Conservation (phyloP, 2,797 vertebrate genomes). For the Neosilurus hyrtlii region DNA sequence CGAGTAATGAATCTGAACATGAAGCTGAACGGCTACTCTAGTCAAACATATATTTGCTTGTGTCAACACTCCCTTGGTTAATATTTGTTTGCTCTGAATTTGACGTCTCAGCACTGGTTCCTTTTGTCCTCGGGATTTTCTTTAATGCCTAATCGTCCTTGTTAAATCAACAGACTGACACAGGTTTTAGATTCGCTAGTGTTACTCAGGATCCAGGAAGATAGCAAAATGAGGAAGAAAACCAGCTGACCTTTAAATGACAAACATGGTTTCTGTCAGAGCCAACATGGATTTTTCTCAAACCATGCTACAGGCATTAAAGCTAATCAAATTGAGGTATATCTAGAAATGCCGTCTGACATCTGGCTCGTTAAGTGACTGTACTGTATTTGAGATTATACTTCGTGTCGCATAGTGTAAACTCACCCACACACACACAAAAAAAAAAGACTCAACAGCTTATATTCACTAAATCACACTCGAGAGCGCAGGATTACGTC, state of each 20-base stretch:
- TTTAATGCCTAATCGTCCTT: conserved; percentile 48
- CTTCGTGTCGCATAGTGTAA: neutral
- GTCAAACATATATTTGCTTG: conserved; percentile 48
- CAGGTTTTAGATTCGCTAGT: conserved; percentile 30
- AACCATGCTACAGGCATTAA: conserved; percentile 18
- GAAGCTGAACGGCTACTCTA: conserved; percentile 34
- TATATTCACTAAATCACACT: neutral
- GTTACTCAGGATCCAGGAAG: conserved; percentile 31
- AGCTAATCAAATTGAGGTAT: conserved; percentile 13
- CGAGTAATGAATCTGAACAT: conserved; percentile 41
- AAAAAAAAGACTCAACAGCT: neutral
- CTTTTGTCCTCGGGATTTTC: conserved; percentile 35
- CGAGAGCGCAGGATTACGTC: neutral
- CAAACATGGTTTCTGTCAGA: conserved; percentile 30
- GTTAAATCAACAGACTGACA: conserved; percentile 40
- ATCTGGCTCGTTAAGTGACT: neutral
- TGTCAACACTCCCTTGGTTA: conserved; percentile 57
- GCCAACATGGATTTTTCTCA: conserved; percentile 21
- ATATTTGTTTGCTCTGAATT: conserved; percentile 59
- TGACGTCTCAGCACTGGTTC: conserved; percentile 35
- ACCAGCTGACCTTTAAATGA: conserved; percentile 44
- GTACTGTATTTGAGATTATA: neutral
- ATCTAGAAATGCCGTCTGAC: neutral
- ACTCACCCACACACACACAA: neutral
- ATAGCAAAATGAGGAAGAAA: conserved; percentile 7